Base-by-base conservation (phyloP, 2,113 vertebrate species). In the Rissa tridactyla region DNA sequence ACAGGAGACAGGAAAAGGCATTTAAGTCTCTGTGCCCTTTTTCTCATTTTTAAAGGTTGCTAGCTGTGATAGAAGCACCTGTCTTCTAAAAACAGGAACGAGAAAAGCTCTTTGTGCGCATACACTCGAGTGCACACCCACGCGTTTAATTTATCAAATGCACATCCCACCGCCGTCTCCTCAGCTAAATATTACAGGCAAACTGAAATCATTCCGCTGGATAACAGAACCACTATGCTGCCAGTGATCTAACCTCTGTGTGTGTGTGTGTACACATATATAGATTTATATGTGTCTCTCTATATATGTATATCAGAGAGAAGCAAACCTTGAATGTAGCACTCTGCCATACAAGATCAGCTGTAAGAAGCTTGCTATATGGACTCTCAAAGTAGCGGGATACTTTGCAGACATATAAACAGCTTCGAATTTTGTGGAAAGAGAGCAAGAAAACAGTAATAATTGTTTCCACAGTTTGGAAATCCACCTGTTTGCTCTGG, bases 1-100 rank as follows among this genome's bases (percentile, higher is more conserved):
- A 82, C 7, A 49, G 77, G 57, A 88, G 71, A 51, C 46, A 89
- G 73, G 85, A 89, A 79, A 77, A 91, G 30, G 8, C 26, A 78
- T 79, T 91, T 83, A 64, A 85, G 34, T 40, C 60, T 80, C 66
- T 85, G n/a, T 57, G 47, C 22, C 32, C 46, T 90, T 85, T 65
- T 65, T 75, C 34, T 79, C 14, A 38, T 73, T 88, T 86, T 71
- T 92, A 82, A 92, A 72, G 57, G 69, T 83, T 95, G 77, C 46
- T 78, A 52, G 18, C 38, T 94, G 32, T 71, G 54, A 58, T 25
- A 55, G 75, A 70, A 89, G 3, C 57, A 82, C 60, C 65, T 87
- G 57, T 77, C 49, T 72, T 60, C 40, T 46, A 34, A 82, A 91
- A 72, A 4, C 17, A 76, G 34, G 61, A 77, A 81, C 1, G 0